Conservation (phyloP, 2,888 invertebrate species). For the Trichogramma evanescens region DNA sequence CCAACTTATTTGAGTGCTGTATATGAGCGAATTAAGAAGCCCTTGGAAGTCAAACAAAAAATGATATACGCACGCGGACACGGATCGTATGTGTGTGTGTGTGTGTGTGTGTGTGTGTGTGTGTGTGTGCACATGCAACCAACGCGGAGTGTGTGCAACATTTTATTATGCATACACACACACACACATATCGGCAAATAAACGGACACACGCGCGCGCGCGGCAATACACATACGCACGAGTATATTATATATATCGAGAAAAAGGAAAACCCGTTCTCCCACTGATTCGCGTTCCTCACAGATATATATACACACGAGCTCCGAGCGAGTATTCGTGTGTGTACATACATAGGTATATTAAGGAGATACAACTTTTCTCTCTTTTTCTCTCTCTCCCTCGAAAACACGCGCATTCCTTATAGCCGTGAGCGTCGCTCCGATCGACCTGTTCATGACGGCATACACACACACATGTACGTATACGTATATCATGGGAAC, state of each 20-base stretch:
- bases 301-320: neutral
- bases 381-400: neutral
- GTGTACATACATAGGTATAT: neutral
- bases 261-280: slow-evolving; percentile 24
- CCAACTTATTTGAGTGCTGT: no score
- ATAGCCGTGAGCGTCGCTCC: slow-evolving; percentile 24
- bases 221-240: neutral
- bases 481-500: neutral
- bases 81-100: neutral
- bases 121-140: neutral
- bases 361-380: slow-evolving; percentile 1
- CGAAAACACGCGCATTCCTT: slow-evolving; percentile 33
- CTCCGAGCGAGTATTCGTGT: no score
- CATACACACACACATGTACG: slow-evolving; percentile 4
- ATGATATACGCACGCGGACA: neutral
- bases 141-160: neutral
- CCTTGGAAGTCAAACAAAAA: no score
- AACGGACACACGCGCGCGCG: neutral
- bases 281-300: slow-evolving; percentile 21
- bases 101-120: neutral
- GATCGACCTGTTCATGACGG: slow-evolving; percentile 7
- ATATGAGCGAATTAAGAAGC: no score
- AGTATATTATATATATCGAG: neutral
- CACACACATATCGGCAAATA: neutral
- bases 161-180: neutral